These are phyloP conservation scores for Rhyacophila evoluta DNA, from an alignment of 2,888 invertebrate species.

Conservation along the genomic window DNA sequence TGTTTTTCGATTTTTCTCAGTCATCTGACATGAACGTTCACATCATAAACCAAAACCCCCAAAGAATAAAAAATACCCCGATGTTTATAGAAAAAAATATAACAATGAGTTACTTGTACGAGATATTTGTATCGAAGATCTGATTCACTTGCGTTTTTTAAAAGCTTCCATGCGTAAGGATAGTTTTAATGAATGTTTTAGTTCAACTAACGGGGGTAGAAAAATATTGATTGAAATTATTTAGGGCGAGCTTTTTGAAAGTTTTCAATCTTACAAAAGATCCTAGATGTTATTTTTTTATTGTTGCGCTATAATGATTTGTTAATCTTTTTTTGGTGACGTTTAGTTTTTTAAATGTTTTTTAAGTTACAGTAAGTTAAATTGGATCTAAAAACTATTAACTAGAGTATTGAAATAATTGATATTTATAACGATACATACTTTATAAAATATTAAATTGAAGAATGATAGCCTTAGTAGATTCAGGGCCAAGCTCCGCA, in stretches of 20 bases:
- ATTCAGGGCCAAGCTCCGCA: too few species aligned
- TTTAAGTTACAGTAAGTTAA: too few species aligned
- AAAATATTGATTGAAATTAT: slow-evolving; percentile 25
- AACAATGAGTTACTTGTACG: slow-evolving; percentile 41
- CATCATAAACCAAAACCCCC: slow-evolving; percentile 51
- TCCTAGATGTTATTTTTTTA: neutral
- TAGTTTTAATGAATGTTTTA: slow-evolving; percentile 44
- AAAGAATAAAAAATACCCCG: slow-evolving; percentile 20
- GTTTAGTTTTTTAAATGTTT: neutral
- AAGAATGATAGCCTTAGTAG: too few species aligned
- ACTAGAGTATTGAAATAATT: too few species aligned
- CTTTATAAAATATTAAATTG: too few species aligned
- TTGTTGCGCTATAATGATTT: neutral
- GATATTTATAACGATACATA: too few species aligned
- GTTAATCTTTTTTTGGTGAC: neutral
- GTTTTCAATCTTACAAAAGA: neutral
- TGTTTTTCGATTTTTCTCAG: slow-evolving; percentile 55
- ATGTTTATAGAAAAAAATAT: slow-evolving; percentile 40
- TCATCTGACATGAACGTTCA: slow-evolving; percentile 53
- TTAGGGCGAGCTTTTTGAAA: neutral
- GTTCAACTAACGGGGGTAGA: neutral
- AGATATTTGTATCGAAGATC: slow-evolving; percentile 33
- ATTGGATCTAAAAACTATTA: too few species aligned
- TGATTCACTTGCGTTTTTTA: slow-evolving; percentile 41
- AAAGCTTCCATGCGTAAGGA: slow-evolving; percentile 31